Percentiles rank a stretch among this genome's conserved stretches.
phyloP scores from a whole-genome alignment of 1,140 invertebrate species.

The Drosophila rhopaloa region DNA sequence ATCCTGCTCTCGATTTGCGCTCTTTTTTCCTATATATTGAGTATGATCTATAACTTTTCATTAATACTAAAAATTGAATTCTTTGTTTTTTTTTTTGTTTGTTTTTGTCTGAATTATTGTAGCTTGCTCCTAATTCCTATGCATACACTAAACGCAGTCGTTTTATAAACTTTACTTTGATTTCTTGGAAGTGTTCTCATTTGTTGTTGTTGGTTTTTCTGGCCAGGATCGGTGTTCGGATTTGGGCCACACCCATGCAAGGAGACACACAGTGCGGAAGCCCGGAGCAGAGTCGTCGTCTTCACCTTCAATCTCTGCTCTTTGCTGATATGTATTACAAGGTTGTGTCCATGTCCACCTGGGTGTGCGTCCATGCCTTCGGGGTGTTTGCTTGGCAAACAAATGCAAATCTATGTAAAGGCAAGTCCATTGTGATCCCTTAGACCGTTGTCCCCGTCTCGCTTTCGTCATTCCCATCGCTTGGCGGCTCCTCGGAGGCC shows the following conservation, averaged over 20 bases:
- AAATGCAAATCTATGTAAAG: constrained; percentile 39
- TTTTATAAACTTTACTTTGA: constrained; percentile 71
- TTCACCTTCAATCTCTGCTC: background rate
- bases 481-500: background rate
- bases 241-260: constrained; percentile 1
- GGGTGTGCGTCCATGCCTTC: background rate
- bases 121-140: constrained; percentile 32
- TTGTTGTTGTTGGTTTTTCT: constrained; percentile 19
- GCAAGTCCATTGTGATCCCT: background rate
- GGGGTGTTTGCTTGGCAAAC: constrained; percentile 51
- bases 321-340: constrained; percentile 58
- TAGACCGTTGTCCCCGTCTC: constrained; percentile 55
- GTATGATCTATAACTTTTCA: constrained; percentile 27
- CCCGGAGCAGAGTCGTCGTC: constrained; percentile 20
- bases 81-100: constrained; percentile 3
- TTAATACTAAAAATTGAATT: constrained; percentile 67
- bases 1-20: constrained; percentile 18
- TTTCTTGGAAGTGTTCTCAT: constrained; percentile 60
- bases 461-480: background rate
- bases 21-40: constrained; percentile 25
- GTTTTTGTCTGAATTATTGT: constrained; percentile 23
- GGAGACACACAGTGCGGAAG: constrained; percentile 23
- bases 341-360: constrained; percentile 18
- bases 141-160: constrained; percentile 63
- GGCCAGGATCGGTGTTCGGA: background rate